Base-by-base conservation (phyloP, 1,140 invertebrate genomes). In the Galendromus occidentalis region DNA sequence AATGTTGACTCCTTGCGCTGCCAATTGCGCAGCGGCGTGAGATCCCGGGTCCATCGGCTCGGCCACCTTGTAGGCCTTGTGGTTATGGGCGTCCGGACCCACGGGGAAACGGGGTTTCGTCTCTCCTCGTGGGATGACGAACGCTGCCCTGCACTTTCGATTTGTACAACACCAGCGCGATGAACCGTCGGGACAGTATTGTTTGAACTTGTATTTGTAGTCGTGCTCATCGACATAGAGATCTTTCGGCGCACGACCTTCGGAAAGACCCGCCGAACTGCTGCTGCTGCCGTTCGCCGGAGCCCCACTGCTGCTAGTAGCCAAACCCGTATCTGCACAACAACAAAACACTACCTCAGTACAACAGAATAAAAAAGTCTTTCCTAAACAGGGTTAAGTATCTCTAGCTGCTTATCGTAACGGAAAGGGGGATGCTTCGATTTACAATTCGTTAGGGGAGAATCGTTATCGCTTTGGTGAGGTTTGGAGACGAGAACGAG, bases 161-260 rank as follows among this genome's bases (percentile, higher is more conserved):
- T 59, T 59, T 33, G 51, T 59, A 22, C 51, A 59, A 33, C 51
- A 59, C 51, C 51, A 59, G 33, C 51, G 51, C 51, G 51, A 59
- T 33, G 51, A 59, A 33, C 51, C 22, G 51, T 59, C 51, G 25
- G 51, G 25, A 33, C 51, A 59, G 51, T 29, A 59, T 33, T 59
- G 51, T 33, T 59, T 59, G 22, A 59, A 59, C 51, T 59, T 59
- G 22, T 59, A 59, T 33, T 59, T 59, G 51, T 59, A 59, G 51
- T 59, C 51, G 51, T 29, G 33, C 51, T 59, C 51, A 33, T 59
- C 51, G 33, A 59, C 51, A 59, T 59, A 59, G 17, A 59, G 22
- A 9, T 59, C 51, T 59, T 59, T 59, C 2, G 51, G 51, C 9
- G 33, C 33, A 39, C 33, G 33, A 39, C 33, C 33, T 39, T 39